Evolutionary conservation across 2,797 vertebrate species (phyloP), one percentile per base, ranked within the genome.

Genomic region (Megalops cyprinoides): DNA sequence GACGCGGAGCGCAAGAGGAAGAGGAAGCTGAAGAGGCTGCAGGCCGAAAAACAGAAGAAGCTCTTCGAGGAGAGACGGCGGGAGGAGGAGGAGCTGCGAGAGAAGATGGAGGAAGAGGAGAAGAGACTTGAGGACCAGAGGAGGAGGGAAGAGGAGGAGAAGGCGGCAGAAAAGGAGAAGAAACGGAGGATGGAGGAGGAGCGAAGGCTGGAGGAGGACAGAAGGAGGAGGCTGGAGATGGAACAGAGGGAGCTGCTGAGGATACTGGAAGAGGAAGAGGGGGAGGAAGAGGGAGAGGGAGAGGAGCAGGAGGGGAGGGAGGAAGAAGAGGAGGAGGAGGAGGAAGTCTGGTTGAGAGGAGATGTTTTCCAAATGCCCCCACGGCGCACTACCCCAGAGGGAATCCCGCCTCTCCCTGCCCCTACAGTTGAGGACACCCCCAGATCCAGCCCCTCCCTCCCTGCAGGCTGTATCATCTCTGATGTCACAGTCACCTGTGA

Each of bases 401-500:
- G 55, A 37, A n/a, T 78, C 83, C 77, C 58, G 84, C 51, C 90
- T 74, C 89, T 74, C 23, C 89, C 90, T 51, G 87, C 89, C 49
- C 85, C 90, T 39, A 88, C 89, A 44, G 81, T 77, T 48, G 78
- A 82, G 87, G 90, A 37, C 14, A 74, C 44, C 69, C 81, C 10
- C 77, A 87, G 85, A 74, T 89, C 89, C 79, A 86, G 81, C 28
- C 81, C 80, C 48, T 20, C 44, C 46, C 92, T 99, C 81, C 97
- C 97, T 69, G 85, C 85, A 0, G 95, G 93, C 58, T 99, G 98
- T 60, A 93, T 92, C 28, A 90, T 96, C 82, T 96, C 93, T 0
- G 97, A 97, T 18, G 94, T 92, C 71, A 95, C 92, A n/a, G 82
- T 97, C 83, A 97, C 93, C 82, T 99, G 98, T 77, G 91, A 94